phyloP scores from a whole-genome alignment of 2,113 vertebrate genomes.

The Epinephelus cyanopodus region DNA sequence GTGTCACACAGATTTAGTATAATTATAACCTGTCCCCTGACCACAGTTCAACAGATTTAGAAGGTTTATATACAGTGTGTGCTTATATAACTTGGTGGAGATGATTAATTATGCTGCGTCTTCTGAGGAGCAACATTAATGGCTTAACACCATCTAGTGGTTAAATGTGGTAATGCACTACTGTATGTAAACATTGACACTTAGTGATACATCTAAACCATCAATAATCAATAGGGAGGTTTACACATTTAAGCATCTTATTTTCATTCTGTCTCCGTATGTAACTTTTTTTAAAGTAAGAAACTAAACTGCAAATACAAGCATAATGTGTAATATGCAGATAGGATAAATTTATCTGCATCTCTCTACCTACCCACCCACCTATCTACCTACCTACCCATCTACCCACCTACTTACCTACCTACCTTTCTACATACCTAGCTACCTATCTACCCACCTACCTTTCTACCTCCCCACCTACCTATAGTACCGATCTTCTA shows the following conservation, averaged over 20 bases:
- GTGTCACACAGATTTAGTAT: too few species aligned
- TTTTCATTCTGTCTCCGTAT: not conserved
- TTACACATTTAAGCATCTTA: not conserved
- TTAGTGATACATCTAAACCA: not conserved
- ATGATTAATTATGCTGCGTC: not conserved
- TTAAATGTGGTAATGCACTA: not conserved
- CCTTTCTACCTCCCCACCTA: too few species aligned
- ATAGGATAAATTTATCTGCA: too few species aligned
- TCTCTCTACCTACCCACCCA: too few species aligned
- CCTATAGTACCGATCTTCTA: too few species aligned
- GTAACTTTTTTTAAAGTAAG: not conserved
- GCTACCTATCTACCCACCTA: too few species aligned
- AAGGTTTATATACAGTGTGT: not conserved
- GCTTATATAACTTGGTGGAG: slow-evolving; percentile 5
- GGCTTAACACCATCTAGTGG: slow-evolving; percentile 66
- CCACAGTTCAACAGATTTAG: not conserved
- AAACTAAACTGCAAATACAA: not conserved
- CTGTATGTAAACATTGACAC: not conserved
- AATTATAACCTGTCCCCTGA: not conserved
- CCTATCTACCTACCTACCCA: too few species aligned
- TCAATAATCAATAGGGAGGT: not conserved
- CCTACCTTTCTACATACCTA: too few species aligned
- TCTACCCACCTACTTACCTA: too few species aligned
- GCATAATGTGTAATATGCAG: not conserved
- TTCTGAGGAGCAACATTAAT: not conserved